Evolutionary conservation across 1,140 invertebrate genomes (phyloP).

Genomic region (Bombus soroeensis): DNA sequence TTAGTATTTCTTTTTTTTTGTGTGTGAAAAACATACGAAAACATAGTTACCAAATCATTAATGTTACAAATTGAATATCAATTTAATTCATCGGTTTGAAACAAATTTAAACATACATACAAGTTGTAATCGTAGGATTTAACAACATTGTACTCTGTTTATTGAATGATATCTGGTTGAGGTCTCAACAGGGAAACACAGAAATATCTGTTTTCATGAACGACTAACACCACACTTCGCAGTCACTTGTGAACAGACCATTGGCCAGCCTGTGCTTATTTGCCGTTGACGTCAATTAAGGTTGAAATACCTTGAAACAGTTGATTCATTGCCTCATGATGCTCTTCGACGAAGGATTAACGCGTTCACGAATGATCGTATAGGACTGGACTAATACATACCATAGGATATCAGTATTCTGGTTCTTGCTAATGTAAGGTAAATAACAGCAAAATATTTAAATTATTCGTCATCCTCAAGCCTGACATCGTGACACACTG

Average conservation of each 20-base stretch:
- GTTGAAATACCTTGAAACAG: slow-evolving; percentile 42
- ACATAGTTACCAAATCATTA: neutral
- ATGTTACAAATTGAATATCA: neutral
- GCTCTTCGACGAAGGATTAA: slow-evolving; percentile 11
- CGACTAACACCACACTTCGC: neutral
- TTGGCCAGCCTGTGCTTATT: slow-evolving; percentile 30
- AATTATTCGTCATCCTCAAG: neutral
- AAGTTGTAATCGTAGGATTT: neutral
- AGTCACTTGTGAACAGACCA: slow-evolving; percentile 7
- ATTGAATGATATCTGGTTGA: neutral
- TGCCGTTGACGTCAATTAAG: slow-evolving; percentile 46
- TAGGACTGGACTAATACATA: neutral
- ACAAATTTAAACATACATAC: neutral
- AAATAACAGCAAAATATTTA: slow-evolving; percentile 40
- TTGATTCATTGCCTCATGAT: slow-evolving; percentile 30
- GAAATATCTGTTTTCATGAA: neutral
- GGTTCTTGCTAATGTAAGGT: neutral
- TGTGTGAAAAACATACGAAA: neutral
- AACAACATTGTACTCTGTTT: neutral
- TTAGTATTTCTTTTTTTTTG: neutral
- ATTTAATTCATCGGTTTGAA: neutral
- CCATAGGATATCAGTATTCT: neutral
- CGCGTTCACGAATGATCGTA: neutral
- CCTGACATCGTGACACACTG: slow-evolving; percentile 9
- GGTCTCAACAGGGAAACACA: neutral